phyloP scores from a whole-genome alignment of 1,140 invertebrate genomes.

The Eriosoma lanigerum region DNA sequence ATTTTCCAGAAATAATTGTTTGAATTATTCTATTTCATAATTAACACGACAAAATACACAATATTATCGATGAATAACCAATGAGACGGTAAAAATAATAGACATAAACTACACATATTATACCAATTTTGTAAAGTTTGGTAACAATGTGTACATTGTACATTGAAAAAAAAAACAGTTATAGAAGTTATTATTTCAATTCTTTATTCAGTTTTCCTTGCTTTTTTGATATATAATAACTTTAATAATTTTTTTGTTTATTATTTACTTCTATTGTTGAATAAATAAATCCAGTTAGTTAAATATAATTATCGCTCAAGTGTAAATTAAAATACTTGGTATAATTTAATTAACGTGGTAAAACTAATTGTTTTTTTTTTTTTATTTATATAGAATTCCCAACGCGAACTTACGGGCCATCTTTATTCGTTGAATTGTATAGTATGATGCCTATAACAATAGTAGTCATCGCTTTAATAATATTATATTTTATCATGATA shows the following conservation, averaged over 20 bases:
- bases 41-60: slow-evolving; percentile 20
- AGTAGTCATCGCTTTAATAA: too few species aligned
- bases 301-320: neutral
- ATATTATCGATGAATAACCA: neutral
- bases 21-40: slow-evolving; percentile 6
- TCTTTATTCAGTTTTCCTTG: neutral
- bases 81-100: slow-evolving; percentile 6
- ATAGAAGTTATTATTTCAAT: slow-evolving; percentile 19
- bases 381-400: too few species aligned
- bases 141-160: neutral
- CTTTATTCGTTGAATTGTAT: too few species aligned
- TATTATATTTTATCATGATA: too few species aligned
- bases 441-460: too few species aligned
- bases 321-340: slow-evolving; percentile 10
- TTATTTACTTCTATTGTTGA: neutral
- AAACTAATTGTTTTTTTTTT: neutral
- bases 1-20: neutral
- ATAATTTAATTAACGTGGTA: neutral
- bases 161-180: too few species aligned
- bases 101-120: too few species aligned
- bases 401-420: too few species aligned
- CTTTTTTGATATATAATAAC: slow-evolving; percentile 11
- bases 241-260: neutral
- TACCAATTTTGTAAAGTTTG: too few species aligned
- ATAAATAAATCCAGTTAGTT: neutral